Base-by-base conservation (phyloP, 1,140 invertebrate genomes). In the Lepidotrigona ventralis region DNA sequence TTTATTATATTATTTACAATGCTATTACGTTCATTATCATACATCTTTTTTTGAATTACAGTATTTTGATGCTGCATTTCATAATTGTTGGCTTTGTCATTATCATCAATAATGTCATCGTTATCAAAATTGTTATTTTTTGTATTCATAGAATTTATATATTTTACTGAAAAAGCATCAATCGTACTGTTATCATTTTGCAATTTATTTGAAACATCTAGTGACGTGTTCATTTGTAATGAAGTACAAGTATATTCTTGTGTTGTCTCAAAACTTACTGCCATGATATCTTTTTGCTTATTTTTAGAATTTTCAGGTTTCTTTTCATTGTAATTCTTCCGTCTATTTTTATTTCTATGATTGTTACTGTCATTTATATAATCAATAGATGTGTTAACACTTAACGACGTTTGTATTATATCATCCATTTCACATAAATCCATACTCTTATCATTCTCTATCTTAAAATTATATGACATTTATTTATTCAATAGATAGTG, bases 211-310 rank as follows among this genome's bases (percentile, higher is more conserved):
- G 54, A 73, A 29, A 76, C 88, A 87, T 92, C 86, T 74, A 91
- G 68, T 12, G 92, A 93, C 54, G 91, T 93, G 79, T 93, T 92
- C 81, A 93, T 88, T 85, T 88, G 79, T 56, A 93, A 74, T 0
- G 92, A 93, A 56, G 87, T 88, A 53, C 87, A 86, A 84, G 54
- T 75, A 64, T 79, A 85, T 84, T 87, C 66, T 19, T 63, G 56
- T 68, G 26, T n/a, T 56, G 39, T 12, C 8, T 80, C 26, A 6
- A n/a, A 84, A 74, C 15, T 15, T 69, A 12, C 3, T 53, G 26
- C 72, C 26, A 6, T 0, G 1, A 26, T 83, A 63, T 5, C 19
- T 46, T 64, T 75, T 21, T n/a, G 11, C 63, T 26, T 26, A 73
- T 19, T 63, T 53, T 63, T 12, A 54, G 39, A 51, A 71, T 46